Conservation (phyloP, 2,113 vertebrate genomes). For the Sinocyclocheilus maitianheensis region DNA sequence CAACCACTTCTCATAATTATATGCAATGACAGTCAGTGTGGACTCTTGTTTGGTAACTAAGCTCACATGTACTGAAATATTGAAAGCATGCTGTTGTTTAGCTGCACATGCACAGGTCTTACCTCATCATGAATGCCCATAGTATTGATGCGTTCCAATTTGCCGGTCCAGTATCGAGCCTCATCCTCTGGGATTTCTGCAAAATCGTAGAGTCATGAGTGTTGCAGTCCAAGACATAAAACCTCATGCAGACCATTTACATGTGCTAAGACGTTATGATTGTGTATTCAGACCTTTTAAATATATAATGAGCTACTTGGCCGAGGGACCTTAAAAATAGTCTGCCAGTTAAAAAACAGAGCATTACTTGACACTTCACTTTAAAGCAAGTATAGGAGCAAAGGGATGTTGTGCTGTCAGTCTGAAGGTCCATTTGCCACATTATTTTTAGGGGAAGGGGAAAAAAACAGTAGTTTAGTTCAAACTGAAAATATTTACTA, state of each 20-base stretch:
- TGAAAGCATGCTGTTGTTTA: neutral
- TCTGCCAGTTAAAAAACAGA: neutral
- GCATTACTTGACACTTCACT: neutral
- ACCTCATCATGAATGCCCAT: constrained; percentile 87
- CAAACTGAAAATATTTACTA: neutral
- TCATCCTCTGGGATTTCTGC: constrained; percentile 97
- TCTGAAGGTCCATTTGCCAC: neutral
- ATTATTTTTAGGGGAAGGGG: neutral
- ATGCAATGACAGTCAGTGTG: neutral
- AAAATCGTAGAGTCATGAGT: constrained; percentile 20
- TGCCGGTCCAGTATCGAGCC: constrained; percentile 94
- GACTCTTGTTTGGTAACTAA: neutral
- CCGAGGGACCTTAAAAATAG: constrained; percentile 34
- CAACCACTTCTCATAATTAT: neutral
- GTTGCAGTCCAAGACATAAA: constrained; percentile 12
- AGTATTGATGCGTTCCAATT: constrained; percentile 88
- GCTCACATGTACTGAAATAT: neutral
- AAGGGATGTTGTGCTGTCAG: neutral
- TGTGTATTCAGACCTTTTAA: constrained; percentile 54
- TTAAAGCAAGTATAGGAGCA: constrained; percentile 8
- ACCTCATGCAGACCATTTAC: neutral
- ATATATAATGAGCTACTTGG: constrained; percentile 51
- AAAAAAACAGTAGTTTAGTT: neutral
- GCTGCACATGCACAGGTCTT: constrained; percentile 17
- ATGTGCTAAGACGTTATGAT: constrained; percentile 11